Evolutionary conservation across 2,113 vertebrate genomes (phyloP).

Genomic region (Platysteira castanea): DNA sequence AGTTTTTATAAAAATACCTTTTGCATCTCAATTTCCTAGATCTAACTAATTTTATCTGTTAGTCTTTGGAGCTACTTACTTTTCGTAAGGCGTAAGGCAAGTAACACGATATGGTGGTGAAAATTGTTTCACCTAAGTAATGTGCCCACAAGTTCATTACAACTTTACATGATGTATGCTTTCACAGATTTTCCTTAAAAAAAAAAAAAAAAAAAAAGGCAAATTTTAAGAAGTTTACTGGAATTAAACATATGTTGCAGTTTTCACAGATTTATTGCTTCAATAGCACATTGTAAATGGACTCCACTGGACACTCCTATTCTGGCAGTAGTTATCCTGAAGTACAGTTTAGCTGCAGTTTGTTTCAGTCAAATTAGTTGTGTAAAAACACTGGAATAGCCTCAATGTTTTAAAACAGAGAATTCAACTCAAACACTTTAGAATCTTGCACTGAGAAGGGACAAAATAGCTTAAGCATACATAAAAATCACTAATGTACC

Average conservation of each 20-base stretch:
- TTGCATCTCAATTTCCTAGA: not conserved
- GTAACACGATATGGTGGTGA: not conserved
- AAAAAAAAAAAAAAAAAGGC: too few relatives aligned
- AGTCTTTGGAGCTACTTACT: not conserved
- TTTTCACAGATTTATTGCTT: constrained; percentile 22
- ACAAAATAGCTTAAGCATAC: not conserved
- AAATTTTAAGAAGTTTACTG: not conserved
- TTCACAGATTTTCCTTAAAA: not conserved
- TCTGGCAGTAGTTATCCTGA: not conserved
- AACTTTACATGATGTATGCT: not conserved
- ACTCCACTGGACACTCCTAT: not conserved
- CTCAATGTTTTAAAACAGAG: not conserved
- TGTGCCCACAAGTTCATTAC: not conserved
- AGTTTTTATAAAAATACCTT: not conserved
- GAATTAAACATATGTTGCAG: not conserved
- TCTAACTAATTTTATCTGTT: not conserved
- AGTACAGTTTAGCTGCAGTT: not conserved
- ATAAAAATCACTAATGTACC: not conserved
- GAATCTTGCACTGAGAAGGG: not conserved
- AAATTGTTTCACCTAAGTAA: not conserved
- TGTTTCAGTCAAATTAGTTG: not conserved
- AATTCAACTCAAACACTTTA: not conserved
- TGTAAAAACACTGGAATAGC: not conserved
- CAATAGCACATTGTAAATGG: not conserved
- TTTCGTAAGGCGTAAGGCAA: not conserved